phyloP scores from a whole-genome alignment of 1,140 invertebrate species.

The Drosophila cardini region DNA sequence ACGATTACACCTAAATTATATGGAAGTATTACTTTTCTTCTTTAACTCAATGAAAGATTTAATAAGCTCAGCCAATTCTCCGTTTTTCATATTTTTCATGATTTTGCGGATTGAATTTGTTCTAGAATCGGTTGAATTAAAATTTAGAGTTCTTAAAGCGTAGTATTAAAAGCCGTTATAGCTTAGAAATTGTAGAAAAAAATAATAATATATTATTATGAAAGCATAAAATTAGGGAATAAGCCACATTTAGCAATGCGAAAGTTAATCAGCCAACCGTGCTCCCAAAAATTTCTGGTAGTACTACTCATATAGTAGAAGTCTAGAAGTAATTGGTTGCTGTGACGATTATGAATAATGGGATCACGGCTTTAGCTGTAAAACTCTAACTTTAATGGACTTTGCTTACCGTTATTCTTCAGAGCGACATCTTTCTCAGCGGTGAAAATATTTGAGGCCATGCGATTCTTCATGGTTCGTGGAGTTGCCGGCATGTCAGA shows the following conservation, averaged over 20 bases:
- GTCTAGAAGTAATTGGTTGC: not conserved
- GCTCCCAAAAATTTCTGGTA: not conserved
- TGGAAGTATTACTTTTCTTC: not conserved
- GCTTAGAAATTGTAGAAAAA: not conserved
- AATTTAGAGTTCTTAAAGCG: not conserved
- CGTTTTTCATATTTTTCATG: not conserved
- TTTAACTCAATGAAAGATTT: not conserved
- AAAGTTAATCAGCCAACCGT: not conserved
- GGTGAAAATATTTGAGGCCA: slow-evolving; percentile 84
- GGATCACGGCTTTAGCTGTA: slow-evolving; percentile 2
- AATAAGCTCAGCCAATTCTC: not conserved
- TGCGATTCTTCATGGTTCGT: slow-evolving; percentile 81
- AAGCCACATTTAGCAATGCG: slow-evolving; percentile 1
- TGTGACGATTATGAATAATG: not conserved
- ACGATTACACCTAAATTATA: not conserved
- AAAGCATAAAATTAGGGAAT: slow-evolving; percentile 4
- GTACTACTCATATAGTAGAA: not conserved
- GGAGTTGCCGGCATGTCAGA: slow-evolving; percentile 79
- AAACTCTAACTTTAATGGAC: not conserved
- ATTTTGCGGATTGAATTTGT: not conserved
- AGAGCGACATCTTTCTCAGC: slow-evolving; percentile 72
- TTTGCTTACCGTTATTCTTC: slow-evolving; percentile 81
- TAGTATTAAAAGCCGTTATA: not conserved
- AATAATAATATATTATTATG: slow-evolving; percentile 1
- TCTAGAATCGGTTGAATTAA: not conserved